phyloP scores from a whole-genome alignment of 2,797 vertebrate species.

The Tamandua tetradactyla region DNA sequence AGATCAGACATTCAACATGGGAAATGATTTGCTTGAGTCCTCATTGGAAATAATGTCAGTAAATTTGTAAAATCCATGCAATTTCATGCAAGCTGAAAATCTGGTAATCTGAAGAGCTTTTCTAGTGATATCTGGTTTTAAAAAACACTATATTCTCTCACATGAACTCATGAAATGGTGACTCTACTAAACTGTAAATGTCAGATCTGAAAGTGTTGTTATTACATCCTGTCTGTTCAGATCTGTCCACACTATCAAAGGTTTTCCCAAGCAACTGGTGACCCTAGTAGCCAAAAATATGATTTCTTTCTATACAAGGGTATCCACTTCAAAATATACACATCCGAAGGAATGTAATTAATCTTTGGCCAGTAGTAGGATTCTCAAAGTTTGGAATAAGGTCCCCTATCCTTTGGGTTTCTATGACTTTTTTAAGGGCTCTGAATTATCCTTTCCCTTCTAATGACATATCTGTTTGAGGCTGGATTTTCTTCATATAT shows the following conservation, averaged over 20 bases:
- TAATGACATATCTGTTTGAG: neutral
- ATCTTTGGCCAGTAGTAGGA: neutral
- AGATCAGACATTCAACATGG: neutral
- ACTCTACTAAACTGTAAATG: neutral
- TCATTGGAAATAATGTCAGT: neutral
- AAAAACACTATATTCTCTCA: neutral
- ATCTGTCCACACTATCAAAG: neutral
- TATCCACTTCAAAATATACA: neutral
- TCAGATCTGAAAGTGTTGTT: neutral
- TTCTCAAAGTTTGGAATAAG: neutral
- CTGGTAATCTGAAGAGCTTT: slow-evolving; percentile 19
- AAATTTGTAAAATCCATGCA: slow-evolving; percentile 44
- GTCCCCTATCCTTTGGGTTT: neutral
- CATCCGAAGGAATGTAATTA: neutral
- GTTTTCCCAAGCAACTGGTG: neutral
- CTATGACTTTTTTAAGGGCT: neutral
- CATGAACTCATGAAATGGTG: neutral
- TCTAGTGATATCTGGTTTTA: slow-evolving; percentile 3
- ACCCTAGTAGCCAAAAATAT: neutral
- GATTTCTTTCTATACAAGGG: neutral
- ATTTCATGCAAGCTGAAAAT: neutral
- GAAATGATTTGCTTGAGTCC: neutral
- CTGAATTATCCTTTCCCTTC: neutral
- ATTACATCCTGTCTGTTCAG: neutral
- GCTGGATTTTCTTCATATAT: slow-evolving; percentile 14